Base-by-base conservation (phyloP, 2,888 invertebrate species). In the Lithosia quadra region DNA sequence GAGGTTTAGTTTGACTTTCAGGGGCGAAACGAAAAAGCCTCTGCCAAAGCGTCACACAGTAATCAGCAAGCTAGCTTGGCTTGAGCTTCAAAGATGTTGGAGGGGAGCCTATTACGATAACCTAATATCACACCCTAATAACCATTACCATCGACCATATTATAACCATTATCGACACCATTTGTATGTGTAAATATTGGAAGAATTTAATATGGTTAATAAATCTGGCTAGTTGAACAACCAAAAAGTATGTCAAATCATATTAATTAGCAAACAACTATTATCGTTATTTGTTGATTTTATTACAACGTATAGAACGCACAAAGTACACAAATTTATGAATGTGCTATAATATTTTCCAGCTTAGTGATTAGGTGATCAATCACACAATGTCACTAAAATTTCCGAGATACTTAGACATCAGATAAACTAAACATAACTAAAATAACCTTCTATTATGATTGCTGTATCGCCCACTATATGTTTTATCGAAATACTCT, bases 381-480 rank as follows among this genome's bases (percentile, higher is more conserved):
- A 63, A 63, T 63, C 49, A 49, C 60, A 53, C 28, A 8, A 53
- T 49, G 49, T 63, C 22, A 13, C 13, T 22, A 56, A 28, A 53
- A 49, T 53, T 63, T 53, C 62, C 49, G 53, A 53, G 62, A 53
- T 15, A 63, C 28, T 28, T 11, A 63, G 49, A 53, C n/a, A 49
- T 53, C 13, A 15, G 49, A 33, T 63, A 53, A 33, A 63, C 49
- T 18, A 33, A 7, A 15, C 21, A 53, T n/a, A 53, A 1, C 21
- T 49, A 33, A 22, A 60, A 24, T 60, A 24, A 60, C 15, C 18
- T 36, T 58, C 18, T 33, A 36, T 21, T 21, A 59, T 4, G 15
- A 39, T 39, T 3, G 13, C 4, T 39, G 39, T 39, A 39, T 15
- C 39, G 39, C 15, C 4, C 15, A 2, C 39, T 39, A 39, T 1